Evolutionary conservation across 2,113 vertebrate genomes (phyloP).

Genomic region (Heloderma charlesbogerti): DNA sequence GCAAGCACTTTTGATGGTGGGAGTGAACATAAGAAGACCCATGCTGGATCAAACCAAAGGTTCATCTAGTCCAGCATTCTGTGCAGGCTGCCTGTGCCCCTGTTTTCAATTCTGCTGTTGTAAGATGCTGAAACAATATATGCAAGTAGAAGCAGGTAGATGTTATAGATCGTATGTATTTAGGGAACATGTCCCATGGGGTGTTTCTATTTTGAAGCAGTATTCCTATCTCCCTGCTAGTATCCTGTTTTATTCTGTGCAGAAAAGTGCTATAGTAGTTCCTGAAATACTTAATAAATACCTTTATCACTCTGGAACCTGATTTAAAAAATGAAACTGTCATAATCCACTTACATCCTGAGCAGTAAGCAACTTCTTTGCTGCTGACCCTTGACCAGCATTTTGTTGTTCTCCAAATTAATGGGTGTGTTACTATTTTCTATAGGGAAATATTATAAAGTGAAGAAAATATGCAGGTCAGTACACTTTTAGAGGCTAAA

Average conservation of each 20-base stretch:
- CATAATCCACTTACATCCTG: background rate
- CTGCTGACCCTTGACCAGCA: rapidly evolving
- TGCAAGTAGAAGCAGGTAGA: background rate
- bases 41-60: no score
- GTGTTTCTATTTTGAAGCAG: background rate
- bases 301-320: background rate
- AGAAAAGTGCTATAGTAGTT: background rate
- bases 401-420: background rate
- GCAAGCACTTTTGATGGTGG: constrained; percentile 11
- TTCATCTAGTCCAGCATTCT: background rate
- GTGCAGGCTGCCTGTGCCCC: background rate
- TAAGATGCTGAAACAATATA: background rate
- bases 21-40: background rate
- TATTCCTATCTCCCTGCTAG: background rate
- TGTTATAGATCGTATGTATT: background rate
- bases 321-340: constrained; percentile 13
- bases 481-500: background rate
- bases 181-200: background rate
- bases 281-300: background rate
- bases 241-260: constrained; percentile 4
- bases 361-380: background rate
- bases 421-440: background rate
- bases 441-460: background rate
- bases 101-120: background rate
- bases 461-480: background rate